Evolutionary conservation across 2,888 invertebrate species (phyloP).

Genomic region (Andrena haemorrhoa): DNA sequence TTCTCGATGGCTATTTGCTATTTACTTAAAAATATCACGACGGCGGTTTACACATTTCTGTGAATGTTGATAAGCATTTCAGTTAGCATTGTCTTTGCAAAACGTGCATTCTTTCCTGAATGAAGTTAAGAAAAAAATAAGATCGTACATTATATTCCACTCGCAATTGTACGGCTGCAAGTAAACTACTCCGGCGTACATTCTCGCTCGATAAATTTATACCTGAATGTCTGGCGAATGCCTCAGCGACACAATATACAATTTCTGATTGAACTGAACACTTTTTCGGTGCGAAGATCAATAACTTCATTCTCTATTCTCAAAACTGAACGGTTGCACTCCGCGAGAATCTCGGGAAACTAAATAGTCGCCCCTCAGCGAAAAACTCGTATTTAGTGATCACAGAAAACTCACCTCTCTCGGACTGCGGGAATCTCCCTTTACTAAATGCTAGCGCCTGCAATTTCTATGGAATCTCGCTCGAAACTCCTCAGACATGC

Average conservation of each 20-base stretch:
- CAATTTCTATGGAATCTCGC: conserved; percentile 10
- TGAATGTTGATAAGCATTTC: background rate
- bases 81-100: background rate
- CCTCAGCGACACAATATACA: background rate
- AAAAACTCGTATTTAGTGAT: conserved; percentile 12
- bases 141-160: background rate
- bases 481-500: conserved; percentile 30
- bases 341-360: conserved; percentile 20
- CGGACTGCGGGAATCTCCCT: background rate
- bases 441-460: background rate
- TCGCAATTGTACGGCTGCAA: background rate
- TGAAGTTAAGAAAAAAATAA: background rate
- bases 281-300: conserved; percentile 41
- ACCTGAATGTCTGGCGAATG: background rate
- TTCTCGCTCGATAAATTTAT: conserved; percentile 10
- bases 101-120: background rate
- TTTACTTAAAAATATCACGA: conserved; percentile 3
- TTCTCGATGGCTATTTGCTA: background rate
- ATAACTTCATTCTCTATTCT: conserved; percentile 49
- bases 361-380: background rate
- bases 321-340: conserved; percentile 54
- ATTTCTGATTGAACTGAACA: conserved; percentile 6
- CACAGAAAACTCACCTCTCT: conserved; percentile 35
- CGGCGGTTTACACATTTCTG: background rate
- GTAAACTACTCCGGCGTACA: conserved; percentile 19